Evolutionary conservation across 2,888 invertebrate species (phyloP).

Genomic region (Altica lythri): DNA sequence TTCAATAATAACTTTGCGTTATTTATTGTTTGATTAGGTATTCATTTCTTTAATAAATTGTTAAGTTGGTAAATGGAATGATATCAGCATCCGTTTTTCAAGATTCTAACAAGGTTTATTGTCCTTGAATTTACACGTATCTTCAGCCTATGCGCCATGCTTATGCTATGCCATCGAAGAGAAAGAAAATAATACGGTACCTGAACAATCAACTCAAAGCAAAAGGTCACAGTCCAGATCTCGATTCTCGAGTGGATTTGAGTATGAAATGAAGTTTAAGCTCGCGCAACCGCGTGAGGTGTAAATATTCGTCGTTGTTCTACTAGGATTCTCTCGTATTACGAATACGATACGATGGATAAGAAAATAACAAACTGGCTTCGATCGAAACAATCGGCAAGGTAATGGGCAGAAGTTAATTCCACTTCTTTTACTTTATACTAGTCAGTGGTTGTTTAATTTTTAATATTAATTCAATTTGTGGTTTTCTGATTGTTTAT

Average conservation of each 20-base stretch:
- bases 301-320: slow-evolving; percentile 38
- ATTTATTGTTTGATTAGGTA: no score
- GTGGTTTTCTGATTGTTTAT: no score
- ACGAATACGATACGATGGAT: no score
- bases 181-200: slow-evolving; percentile 26
- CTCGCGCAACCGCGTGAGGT: slow-evolving; percentile 34
- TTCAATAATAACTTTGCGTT: no score
- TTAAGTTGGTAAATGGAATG: no score
- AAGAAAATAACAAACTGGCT: slow-evolving; percentile 24
- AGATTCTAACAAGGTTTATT: not conserved
- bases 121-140: slow-evolving; percentile 19
- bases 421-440: slow-evolving; percentile 7
- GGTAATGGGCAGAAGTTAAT: slow-evolving; percentile 1
- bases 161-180: slow-evolving; percentile 11
- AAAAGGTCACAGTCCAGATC: slow-evolving; percentile 30
- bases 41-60: no score
- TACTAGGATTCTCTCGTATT: slow-evolving; percentile 22
- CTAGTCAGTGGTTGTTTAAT: no score
- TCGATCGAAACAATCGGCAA: slow-evolving; percentile 21
- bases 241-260: slow-evolving; percentile 17
- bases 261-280: not conserved
- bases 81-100: not conserved
- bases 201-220: slow-evolving; percentile 18
- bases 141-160: slow-evolving; percentile 6
- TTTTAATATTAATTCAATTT: no score